Base-by-base conservation (phyloP, 2,113 vertebrate genomes). In the Chaetodon trifascialis region DNA sequence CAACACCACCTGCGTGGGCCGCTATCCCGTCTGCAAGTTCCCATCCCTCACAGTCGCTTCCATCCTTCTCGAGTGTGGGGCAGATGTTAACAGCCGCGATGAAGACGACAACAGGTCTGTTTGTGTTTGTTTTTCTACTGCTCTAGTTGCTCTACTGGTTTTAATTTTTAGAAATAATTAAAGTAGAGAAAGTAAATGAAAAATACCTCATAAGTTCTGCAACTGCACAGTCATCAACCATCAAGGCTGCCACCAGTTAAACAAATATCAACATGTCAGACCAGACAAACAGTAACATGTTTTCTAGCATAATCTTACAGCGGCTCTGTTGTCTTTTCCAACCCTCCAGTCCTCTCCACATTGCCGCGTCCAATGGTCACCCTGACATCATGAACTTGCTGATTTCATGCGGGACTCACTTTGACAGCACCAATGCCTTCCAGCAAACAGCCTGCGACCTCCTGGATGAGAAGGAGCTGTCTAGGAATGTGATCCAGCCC, bases 311-410 rank as follows among this genome's bases (percentile, higher is more conserved):
- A 59, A 60, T 76, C 58, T 54, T 5, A 52, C 3, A 12, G 16
- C 12, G 2, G 7, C 19, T 66, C 38, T 67, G 1, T 64, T 77
- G 1, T 83, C 38, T 52, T 0, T 67, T 9, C 42, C 36, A 17
- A 23, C 21, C 78, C 74, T 3, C 21, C 80, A 98, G 97, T 87
- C 97, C 98, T 0, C 94, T 99, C 16, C 98, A 99, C 74, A 96
- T 99, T 66, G 98, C 98, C 36, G 98, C 98, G 62, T 94, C 97
- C 83, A 99, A 99, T 88, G 99, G 99, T 91, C 96, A 99, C 94
- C 97, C 98, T 4, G 98, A 97, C 89, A 98, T 99, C 93, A 99
- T 99, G 98, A 99, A 99, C 95, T 92, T 99, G 89, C 96, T 99
- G 79, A 97, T 99, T 86, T 97, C 97, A 76, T 95, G 96, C 72